phyloP scores from a whole-genome alignment of 2,797 vertebrate genomes.

The Lerista edwardsae region DNA sequence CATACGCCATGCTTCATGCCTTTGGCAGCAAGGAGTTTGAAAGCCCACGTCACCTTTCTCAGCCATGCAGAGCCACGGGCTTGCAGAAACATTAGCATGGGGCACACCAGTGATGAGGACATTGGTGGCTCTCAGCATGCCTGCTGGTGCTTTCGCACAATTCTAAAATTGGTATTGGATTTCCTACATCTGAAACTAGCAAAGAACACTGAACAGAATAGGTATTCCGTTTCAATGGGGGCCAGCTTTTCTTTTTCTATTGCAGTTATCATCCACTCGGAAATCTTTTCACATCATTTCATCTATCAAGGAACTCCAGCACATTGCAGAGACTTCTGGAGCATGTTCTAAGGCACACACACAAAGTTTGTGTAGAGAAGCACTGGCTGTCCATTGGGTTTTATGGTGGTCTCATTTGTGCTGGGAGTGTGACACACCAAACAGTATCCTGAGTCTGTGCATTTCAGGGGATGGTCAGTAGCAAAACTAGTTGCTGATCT shows the following conservation, averaged over 20 bases:
- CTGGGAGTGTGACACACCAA: background rate
- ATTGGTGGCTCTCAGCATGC: background rate
- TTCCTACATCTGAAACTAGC: constrained; percentile 1
- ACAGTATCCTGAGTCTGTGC: background rate
- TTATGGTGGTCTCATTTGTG: background rate
- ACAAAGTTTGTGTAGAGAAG: background rate
- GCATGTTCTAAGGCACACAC: background rate
- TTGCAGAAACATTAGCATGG: background rate
- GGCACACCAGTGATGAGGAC: background rate
- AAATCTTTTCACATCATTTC: background rate
- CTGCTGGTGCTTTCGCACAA: background rate
- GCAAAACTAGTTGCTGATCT: background rate
- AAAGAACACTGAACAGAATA: background rate
- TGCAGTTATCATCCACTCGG: background rate
- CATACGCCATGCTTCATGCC: background rate
- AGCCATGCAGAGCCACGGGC: background rate
- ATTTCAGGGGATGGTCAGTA: background rate
- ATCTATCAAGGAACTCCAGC: background rate
- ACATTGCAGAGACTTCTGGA: background rate
- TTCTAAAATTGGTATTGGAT: constrained; percentile 2
- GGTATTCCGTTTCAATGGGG: background rate
- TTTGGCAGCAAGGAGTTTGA: background rate
- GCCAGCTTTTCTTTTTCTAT: background rate
- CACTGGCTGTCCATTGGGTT: background rate
- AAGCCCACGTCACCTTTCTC: background rate